These are phyloP conservation scores for Echinops telfairi DNA, from an alignment of 2,113 vertebrate genomes.

Conservation along the genomic window DNA sequence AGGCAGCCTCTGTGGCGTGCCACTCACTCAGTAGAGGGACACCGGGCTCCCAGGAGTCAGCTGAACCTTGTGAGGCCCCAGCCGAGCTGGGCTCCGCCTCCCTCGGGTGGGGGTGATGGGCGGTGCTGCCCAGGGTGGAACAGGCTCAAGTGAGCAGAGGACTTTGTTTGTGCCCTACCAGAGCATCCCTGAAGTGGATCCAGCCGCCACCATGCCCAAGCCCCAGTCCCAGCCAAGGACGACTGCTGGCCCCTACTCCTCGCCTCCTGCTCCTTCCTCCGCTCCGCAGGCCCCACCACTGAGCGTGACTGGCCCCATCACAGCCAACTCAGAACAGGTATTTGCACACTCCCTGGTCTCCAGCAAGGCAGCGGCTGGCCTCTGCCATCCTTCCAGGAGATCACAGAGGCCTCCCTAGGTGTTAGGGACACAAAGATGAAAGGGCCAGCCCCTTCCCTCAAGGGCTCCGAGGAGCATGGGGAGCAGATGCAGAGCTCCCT, in stretches of 20 bases:
- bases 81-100: not conserved
- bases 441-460: not conserved
- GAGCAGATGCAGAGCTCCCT: not conserved
- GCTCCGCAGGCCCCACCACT: slow-evolving; percentile 88
- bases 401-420: not conserved
- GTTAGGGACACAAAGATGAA: not conserved
- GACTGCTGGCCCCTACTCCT: slow-evolving; percentile 86
- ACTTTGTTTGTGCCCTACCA: slow-evolving; percentile 81
- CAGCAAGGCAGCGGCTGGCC: not conserved
- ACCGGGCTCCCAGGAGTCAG: not conserved
- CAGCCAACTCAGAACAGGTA: slow-evolving; percentile 97
- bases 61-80: not conserved
- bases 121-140: not conserved
- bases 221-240: slow-evolving; percentile 88
- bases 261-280: slow-evolving; percentile 85
- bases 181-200: slow-evolving; percentile 94
- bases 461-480: not conserved
- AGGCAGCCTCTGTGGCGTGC: not conserved
- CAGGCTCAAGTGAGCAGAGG: slow-evolving; percentile 62
- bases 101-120: not conserved
- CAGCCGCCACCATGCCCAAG: slow-evolving; percentile 89
- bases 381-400: not conserved
- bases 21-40: not conserved
- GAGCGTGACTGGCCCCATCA: slow-evolving; percentile 92
- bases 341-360: not conserved